Evolutionary conservation across 1,140 invertebrate genomes (phyloP).

Genomic region (Andrena cerasifolii): DNA sequence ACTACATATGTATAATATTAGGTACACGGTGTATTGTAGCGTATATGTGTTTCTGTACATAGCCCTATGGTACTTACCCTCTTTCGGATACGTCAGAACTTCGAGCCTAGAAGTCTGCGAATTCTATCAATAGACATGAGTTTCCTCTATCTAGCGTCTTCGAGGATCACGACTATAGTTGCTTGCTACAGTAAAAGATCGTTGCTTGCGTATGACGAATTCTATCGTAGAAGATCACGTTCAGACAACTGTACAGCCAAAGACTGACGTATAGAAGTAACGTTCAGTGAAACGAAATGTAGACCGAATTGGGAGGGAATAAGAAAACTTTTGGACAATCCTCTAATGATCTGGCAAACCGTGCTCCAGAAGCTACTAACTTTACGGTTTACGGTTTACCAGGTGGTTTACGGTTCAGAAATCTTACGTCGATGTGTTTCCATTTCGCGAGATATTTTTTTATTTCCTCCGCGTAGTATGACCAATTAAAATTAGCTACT

Average conservation of each 20-base stretch:
- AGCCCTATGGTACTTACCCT: conserved; percentile 50
- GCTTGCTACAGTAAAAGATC: conserved; percentile 76
- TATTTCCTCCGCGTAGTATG: conserved; percentile 38
- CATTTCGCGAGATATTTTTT: neutral
- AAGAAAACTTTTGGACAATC: conserved; percentile 30
- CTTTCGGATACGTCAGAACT: conserved; percentile 59
- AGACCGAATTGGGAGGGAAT: conserved; percentile 38
- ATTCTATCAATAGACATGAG: conserved; percentile 61
- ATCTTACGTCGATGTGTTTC: neutral
- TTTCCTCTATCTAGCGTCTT: conserved; percentile 54
- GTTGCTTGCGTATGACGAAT: conserved; percentile 49
- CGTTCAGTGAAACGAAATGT: conserved; percentile 7
- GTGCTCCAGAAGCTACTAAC: no score
- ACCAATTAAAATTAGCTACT: no score
- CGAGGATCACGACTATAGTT: conserved; percentile 69
- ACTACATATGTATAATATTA: neutral
- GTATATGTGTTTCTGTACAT: conserved; percentile 35
- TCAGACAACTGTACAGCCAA: neutral
- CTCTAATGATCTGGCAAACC: neutral
- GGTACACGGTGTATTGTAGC: conserved; percentile 32
- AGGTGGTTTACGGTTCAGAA: no score
- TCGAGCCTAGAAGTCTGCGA: conserved; percentile 53
- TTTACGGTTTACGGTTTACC: no score
- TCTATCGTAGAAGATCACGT: conserved; percentile 40
- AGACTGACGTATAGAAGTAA: conserved; percentile 1